Percentiles rank a stretch among this genome's conserved stretches.
These are phyloP conservation scores for Eristalis pertinax DNA, from an alignment of 2,888 invertebrate genomes.

Conservation along the genomic window DNA sequence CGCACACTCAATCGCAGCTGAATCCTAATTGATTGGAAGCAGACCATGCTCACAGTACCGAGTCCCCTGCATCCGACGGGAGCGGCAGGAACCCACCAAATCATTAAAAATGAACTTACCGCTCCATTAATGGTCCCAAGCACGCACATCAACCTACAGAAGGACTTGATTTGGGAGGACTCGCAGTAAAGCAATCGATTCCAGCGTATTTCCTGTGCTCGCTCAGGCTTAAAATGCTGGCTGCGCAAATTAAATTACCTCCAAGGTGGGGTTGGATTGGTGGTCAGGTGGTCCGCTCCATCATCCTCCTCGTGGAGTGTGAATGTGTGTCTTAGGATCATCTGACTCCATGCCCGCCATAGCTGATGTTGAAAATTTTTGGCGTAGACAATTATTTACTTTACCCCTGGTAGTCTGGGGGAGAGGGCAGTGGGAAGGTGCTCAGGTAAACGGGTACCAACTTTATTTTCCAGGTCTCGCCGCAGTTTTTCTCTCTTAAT, in stretches of 20 bases:
- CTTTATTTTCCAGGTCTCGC: conserved; percentile 43
- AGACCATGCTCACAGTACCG: conserved; percentile 1
- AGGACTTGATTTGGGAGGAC: conserved; percentile 48
- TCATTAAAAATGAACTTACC: conserved; percentile 71
- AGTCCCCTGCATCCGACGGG: conserved; percentile 20
- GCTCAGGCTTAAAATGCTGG: conserved; percentile 64
- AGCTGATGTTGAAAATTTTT: conserved; percentile 52
- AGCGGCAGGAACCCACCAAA: conserved; percentile 41
- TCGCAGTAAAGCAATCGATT: conserved; percentile 56
- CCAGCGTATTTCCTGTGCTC: conserved; percentile 9
- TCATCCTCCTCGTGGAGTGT: not conserved
- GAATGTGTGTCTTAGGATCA: conserved; percentile 26
- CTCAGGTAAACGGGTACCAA: conserved; percentile 1
- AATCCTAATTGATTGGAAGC: conserved; percentile 68
- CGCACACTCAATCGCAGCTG: conserved; percentile 50
- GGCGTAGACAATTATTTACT: conserved; percentile 68
- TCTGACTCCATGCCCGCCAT: conserved; percentile 18
- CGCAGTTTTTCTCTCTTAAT: conserved; percentile 69
- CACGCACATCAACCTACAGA: conserved; percentile 54
- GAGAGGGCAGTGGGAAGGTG: not conserved
- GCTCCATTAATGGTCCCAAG: conserved; percentile 65
- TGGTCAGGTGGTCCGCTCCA: not conserved
- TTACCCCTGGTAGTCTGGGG: conserved; percentile 27
- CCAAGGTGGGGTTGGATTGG: not conserved
- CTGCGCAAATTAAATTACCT: conserved; percentile 66